phyloP scores from a whole-genome alignment of 2,797 vertebrate genomes.

The Mareca penelope region DNA sequence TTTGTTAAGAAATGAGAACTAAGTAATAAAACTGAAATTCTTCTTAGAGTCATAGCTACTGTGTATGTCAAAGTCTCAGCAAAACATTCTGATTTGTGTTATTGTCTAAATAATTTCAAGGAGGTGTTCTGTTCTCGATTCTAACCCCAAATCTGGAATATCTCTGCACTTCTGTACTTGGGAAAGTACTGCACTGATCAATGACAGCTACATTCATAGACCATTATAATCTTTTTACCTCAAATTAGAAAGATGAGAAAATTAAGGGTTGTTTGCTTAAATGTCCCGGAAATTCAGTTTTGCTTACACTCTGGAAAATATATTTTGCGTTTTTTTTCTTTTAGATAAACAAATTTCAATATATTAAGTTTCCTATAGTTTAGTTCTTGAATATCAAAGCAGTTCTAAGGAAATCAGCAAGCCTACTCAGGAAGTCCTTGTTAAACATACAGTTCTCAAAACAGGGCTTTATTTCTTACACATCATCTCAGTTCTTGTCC shows the following conservation, averaged over 20 bases:
- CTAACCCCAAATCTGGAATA: neutral
- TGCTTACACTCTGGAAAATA: neutral
- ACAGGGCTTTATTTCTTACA: neutral
- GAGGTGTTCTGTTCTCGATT: neutral
- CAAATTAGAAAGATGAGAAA: neutral
- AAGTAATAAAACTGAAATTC: neutral
- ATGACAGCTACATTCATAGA: neutral
- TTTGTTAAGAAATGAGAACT: neutral
- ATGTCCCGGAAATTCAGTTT: neutral
- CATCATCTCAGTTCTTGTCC: neutral
- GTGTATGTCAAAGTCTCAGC: neutral
- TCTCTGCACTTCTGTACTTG: slow-evolving; percentile 8
- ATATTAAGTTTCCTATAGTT: neutral
- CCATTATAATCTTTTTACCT: neutral
- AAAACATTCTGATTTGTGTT: neutral
- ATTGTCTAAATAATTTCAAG: neutral
- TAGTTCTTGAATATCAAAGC: neutral
- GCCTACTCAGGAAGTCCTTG: neutral
- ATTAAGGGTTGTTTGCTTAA: neutral
- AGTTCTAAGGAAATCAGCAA: neutral
- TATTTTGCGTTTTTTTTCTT: neutral
- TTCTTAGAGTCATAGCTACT: neutral
- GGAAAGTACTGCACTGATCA: neutral
- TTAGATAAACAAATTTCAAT: neutral
- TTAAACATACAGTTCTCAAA: neutral